These are phyloP conservation scores for Melipona quadrifasciata DNA, from an alignment of 1,140 invertebrate species.

Conservation along the genomic window DNA sequence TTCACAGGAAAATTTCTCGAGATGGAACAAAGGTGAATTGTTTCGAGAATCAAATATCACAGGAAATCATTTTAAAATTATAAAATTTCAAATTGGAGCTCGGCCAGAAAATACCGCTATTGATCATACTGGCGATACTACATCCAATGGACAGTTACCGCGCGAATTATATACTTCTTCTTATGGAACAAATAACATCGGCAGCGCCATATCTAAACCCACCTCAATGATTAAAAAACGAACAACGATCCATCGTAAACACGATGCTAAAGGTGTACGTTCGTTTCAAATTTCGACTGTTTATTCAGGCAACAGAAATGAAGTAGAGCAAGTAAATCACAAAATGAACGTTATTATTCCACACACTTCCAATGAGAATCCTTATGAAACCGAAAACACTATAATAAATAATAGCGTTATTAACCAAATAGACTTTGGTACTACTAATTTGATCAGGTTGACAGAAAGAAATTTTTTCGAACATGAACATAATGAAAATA, in stretches of 20 bases:
- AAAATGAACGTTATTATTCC: neutral
- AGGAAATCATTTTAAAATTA: neutral
- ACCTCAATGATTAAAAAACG: neutral
- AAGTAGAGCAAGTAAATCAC: neutral
- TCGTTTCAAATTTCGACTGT: neutral
- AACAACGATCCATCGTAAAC: neutral
- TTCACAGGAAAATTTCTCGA: slow-evolving; percentile 27
- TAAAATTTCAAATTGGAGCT: neutral
- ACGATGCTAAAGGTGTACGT: slow-evolving; percentile 7
- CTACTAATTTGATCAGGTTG: neutral
- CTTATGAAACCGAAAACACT: neutral
- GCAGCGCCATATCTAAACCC: no score
- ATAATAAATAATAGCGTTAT: neutral
- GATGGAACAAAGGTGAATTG: neutral
- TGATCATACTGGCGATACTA: neutral
- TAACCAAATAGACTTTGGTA: neutral
- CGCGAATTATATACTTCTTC: neutral
- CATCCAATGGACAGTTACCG: neutral
- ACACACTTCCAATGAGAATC: neutral
- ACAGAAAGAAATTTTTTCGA: neutral
- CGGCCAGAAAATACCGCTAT: neutral
- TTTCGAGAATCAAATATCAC: neutral
- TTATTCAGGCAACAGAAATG: neutral
- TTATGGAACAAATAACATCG: neutral
- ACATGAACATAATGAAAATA: neutral